Evolutionary conservation across 2,797 vertebrate species (phyloP).

Genomic region (Enteromius viviparus): DNA sequence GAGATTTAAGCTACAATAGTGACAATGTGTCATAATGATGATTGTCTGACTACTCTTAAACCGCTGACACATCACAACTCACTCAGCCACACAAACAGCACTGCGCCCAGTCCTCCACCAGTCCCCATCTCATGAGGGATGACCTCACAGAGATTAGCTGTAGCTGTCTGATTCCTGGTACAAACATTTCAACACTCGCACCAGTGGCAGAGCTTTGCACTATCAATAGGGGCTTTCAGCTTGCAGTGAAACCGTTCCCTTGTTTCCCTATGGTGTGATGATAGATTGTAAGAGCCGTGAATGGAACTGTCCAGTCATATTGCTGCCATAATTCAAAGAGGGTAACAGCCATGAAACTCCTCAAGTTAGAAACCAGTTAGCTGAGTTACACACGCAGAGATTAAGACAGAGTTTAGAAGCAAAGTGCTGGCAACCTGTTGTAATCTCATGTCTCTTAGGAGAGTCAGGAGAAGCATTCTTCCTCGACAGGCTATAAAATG

Average conservation of each 20-base stretch:
- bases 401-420: constrained; percentile 29
- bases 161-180: constrained; percentile 58
- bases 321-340: constrained; percentile 37
- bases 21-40: constrained; percentile 30
- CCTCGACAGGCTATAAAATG: constrained; percentile 13
- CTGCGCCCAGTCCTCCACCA: constrained; percentile 51
- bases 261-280: constrained; percentile 52
- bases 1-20: constrained; percentile 1
- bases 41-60: constrained; percentile 49
- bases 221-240: constrained; percentile 59
- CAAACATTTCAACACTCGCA: constrained; percentile 57
- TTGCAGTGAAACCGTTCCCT: constrained; percentile 49
- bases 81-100: constrained; percentile 57
- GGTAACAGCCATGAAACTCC: constrained; percentile 3
- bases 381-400: too few relatives aligned
- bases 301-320: constrained; percentile 37
- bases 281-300: constrained; percentile 53
- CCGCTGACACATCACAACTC: constrained; percentile 62
- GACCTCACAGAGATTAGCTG: constrained; percentile 60
- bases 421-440: background rate
- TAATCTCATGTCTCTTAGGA: background rate
- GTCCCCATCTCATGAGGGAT: constrained; percentile 55
- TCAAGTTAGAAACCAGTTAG: background rate
- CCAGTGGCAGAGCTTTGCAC: constrained; percentile 28
- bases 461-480: constrained; percentile 17